Percentiles rank a stretch among this genome's conserved stretches.
These are phyloP conservation scores for Tortricodes alternella DNA, from an alignment of 2,888 invertebrate genomes.

Conservation along the genomic window DNA sequence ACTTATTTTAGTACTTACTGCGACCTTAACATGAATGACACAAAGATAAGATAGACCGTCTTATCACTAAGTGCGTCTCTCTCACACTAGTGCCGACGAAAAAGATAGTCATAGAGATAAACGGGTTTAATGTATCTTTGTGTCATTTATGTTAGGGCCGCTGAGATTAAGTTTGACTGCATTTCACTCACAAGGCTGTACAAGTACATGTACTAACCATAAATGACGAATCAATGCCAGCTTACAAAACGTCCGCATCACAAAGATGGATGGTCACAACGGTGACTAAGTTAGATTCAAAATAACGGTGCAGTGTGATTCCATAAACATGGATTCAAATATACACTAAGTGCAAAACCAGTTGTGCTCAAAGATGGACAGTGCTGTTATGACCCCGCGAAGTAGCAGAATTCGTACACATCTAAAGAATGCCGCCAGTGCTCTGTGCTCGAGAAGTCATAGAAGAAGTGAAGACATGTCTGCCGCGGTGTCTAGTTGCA, in stretches of 20 bases:
- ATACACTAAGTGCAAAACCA: slow-evolving; percentile 57
- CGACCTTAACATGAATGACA: too few relatives aligned
- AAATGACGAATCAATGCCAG: slow-evolving; percentile 1
- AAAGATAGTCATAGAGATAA: too few relatives aligned
- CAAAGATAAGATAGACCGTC: too few relatives aligned
- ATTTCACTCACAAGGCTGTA: slow-evolving; percentile 13
- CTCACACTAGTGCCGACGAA: too few relatives aligned
- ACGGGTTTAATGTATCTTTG: too few relatives aligned
- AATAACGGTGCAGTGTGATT: slow-evolving; percentile 26
- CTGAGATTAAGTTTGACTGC: too few relatives aligned
- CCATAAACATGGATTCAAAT: slow-evolving; percentile 62
- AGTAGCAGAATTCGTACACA: slow-evolving; percentile 73
- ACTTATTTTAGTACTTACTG: slow-evolving; percentile 11
- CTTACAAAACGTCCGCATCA: not conserved
- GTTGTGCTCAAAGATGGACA: slow-evolving; percentile 66
- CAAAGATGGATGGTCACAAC: slow-evolving; percentile 3
- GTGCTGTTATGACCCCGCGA: slow-evolving; percentile 76
- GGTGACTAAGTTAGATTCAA: slow-evolving; percentile 5
- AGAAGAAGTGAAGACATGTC: slow-evolving; percentile 72
- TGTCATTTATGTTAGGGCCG: too few relatives aligned
- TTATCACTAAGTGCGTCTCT: too few relatives aligned
- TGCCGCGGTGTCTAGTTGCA: slow-evolving; percentile 50
- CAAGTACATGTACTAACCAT: not conserved
- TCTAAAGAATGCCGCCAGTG: slow-evolving; percentile 76
- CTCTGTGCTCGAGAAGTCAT: slow-evolving; percentile 72